Evolutionary conservation across 2,888 invertebrate species (phyloP), one percentile per base, ranked within the genome.

Genomic region (Yponomeuta cagnagella): DNA sequence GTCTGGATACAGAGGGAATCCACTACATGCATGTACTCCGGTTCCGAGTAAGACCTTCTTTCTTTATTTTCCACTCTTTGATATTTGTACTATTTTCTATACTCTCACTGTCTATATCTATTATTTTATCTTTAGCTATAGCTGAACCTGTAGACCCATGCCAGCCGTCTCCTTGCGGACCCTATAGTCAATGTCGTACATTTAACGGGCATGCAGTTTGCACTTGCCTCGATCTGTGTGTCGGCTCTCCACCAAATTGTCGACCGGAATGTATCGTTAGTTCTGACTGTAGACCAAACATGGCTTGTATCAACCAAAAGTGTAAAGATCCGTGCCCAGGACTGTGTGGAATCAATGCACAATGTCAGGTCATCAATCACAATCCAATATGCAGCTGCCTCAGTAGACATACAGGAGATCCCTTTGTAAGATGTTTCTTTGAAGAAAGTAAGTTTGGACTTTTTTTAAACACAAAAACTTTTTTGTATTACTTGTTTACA

Each of bases 351-450:
- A 89, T 94, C 71, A 95, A 96, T 80, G 96, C 97, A 63, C 92
- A 94, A 77, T 97, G 97, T 81, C 95, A 95, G 90, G 96, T 96
- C 70, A 94, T 96, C 69, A 95, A 95, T 80, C 97, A 97, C 82
- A 96, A 95, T 81, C 96, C 96, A 4, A 94, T 96, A 77, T 96
- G 96, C 86, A 95, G 95, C 82, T 97, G 96, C 80, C 90, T 94
- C 63, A 88, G 87, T 70, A 94, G 94, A 71, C 95, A 93, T 77
- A 93, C 94, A 58, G 97, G 97, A 70, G 96, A 97, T 93, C 96
- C 96, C 31, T 96, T 96, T 79, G 93, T 94, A 76, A 94, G 94
- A 85, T 96, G 96, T 86, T 86, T 90, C 77, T 80, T 88, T 79
- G 93, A 93, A 82, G 92, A 93, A 87, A 93, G 94, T 95, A 94